phyloP scores from a whole-genome alignment of 2,888 invertebrate species.

The Apodemia zela region DNA sequence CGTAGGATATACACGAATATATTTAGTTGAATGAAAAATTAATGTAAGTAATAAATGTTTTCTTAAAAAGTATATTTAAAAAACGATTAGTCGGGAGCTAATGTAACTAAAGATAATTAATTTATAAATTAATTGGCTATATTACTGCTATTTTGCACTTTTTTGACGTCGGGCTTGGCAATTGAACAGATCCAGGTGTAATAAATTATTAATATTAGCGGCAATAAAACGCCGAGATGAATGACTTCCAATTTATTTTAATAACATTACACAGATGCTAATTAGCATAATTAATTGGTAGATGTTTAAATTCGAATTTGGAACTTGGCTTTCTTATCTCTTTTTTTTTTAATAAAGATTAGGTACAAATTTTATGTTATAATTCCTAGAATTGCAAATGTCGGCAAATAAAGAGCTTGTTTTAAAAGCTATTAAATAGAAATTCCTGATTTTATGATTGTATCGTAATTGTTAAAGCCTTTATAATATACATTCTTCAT shows the following conservation, averaged over 20 bases:
- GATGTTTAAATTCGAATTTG: constrained; percentile 14
- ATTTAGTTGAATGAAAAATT: too few species aligned
- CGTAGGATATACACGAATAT: too few species aligned
- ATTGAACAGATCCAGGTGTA: constrained; percentile 12
- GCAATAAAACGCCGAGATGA: constrained; percentile 14
- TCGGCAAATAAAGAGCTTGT: constrained; percentile 6
- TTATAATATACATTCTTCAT: neutral
- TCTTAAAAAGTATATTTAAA: neutral
- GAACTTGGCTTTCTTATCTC: neutral
- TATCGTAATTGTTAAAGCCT: neutral
- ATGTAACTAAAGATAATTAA: neutral
- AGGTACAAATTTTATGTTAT: neutral
- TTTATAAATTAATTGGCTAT: constrained; percentile 8
- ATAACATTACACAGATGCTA: constrained; percentile 16
- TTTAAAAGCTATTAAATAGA: constrained; percentile 1
- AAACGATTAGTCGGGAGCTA: neutral
- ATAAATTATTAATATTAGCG: constrained; percentile 16
- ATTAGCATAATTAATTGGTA: constrained; percentile 15
- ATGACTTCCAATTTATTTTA: constrained; percentile 15
- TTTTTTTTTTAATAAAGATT: neutral
- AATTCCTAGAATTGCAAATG: neutral
- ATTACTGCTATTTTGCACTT: constrained; percentile 12
- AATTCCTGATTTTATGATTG: neutral
- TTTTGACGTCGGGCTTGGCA: constrained; percentile 13
- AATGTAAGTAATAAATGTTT: neutral